Evolutionary conservation across 2,113 vertebrate species (phyloP).

Genomic region (Phaethornis superciliosus): DNA sequence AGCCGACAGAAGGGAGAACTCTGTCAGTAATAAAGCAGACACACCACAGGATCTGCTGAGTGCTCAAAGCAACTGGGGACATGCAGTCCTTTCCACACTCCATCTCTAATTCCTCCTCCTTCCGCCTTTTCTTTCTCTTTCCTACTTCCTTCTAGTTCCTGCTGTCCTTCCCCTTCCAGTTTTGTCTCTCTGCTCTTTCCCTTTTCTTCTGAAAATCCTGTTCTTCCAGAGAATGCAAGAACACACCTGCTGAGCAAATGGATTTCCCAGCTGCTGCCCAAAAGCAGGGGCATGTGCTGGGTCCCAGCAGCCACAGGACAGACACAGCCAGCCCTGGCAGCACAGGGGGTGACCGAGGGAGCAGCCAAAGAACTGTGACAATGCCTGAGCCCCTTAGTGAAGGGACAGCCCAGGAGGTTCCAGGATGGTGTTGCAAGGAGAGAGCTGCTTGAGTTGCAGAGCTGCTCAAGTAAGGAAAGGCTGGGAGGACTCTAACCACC

Average conservation of each 20-base stretch:
- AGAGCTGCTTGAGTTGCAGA: neutral
- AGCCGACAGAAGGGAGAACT: constrained; percentile 62
- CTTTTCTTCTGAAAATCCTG: neutral
- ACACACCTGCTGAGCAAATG: constrained; percentile 23
- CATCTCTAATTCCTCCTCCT: neutral
- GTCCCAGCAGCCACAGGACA: neutral
- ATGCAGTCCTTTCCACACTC: neutral
- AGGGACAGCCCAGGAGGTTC: neutral
- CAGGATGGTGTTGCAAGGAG: neutral
- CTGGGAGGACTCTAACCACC: neutral
- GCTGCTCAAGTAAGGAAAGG: neutral
- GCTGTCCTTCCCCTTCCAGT: neutral
- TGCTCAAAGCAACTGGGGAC: constrained; percentile 24
- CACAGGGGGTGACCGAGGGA: neutral
- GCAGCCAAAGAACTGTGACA: neutral
- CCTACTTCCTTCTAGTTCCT: neutral
- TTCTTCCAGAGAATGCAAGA: neutral
- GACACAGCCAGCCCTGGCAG: fast-evolving
- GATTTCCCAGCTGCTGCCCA: neutral
- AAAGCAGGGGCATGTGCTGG: neutral
- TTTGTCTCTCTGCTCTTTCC: neutral
- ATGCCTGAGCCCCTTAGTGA: neutral
- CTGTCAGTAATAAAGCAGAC: constrained; percentile 64
- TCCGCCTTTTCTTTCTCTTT: neutral
- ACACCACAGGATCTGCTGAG: constrained; percentile 44